Base-by-base conservation (phyloP, 2,888 invertebrate genomes). In the Hypolimnas misippus region DNA sequence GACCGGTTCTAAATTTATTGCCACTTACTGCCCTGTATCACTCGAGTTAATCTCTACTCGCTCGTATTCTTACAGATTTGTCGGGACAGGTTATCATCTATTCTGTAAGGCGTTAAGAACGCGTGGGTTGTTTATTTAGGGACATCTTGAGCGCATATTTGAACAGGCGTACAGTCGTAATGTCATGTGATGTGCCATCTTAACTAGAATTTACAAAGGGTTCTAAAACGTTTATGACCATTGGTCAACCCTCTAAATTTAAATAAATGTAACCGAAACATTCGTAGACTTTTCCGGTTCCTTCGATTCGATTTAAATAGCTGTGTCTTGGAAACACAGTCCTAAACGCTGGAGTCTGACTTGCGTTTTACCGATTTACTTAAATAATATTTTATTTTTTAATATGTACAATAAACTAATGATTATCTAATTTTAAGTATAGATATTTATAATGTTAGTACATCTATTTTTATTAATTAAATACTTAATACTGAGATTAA, bases 121-220 rank as follows among this genome's bases (percentile, higher is more conserved):
- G 81, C 79, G 89, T 87, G 84, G 88, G 88, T 80, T 87, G 85
- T 59, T 87, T 86, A 87, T 89, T 89, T 83, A 83, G 79, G 76
- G 76, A 80, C 78, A 74, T 58, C 46, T 62, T 35, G n/a, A 19
- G 54, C 44, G 58, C 46, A 52, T 59, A 59, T 58, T 58, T 57
- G 49, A 57, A 58, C 53, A 42, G 42, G 40, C 42, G 52, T 57
- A 40, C 42, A 42, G 61, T 35, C 29, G 54, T 54, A 55, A 62
- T 62, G 55, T 56, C 49, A 33, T 56, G 49, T 49, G 40, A 50
- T 50, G 54, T 29, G 49, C 54, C 50, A 60, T 60, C 54, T 50
- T 33, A 61, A 61, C 49, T 54, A 29, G 29, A 38, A 61, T 54
- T 61, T 55, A 61, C 49, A 55, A 46, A 21, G 19, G 3, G 16